A percentile compares a stretch with the other conserved stretches of the same genome.
Evolutionary conservation across 2,888 invertebrate genomes (phyloP).

Genomic region (Deroplatys truncata): DNA sequence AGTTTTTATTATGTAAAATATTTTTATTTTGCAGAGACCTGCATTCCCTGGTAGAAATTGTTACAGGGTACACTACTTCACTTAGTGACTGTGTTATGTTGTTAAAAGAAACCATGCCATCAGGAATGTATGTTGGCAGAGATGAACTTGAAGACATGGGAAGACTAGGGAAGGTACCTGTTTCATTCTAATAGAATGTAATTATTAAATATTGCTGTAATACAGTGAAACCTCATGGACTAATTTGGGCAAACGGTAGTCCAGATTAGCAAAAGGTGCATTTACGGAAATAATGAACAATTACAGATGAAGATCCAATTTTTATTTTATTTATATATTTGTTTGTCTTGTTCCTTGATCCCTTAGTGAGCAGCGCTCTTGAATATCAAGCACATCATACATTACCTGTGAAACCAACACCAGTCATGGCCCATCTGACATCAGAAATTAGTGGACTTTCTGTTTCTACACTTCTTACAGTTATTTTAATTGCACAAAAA

Average conservation of each 20-base stretch:
- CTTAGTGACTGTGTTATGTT: slow-evolving; percentile 39
- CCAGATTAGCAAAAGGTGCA: background rate
- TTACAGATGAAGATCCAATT: background rate
- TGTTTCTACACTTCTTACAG: too few species aligned
- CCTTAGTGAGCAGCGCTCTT: too few species aligned
- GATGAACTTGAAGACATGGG: slow-evolving; percentile 46
- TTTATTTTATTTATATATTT: background rate
- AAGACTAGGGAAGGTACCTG: slow-evolving; percentile 38
- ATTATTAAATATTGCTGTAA: background rate
- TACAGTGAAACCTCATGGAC: background rate
- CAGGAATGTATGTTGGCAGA: slow-evolving; percentile 46
- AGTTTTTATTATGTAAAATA: background rate
- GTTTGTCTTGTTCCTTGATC: too few species aligned
- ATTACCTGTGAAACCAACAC: too few species aligned
- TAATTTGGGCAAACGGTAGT: background rate
- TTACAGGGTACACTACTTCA: slow-evolving; percentile 33
- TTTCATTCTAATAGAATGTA: background rate
- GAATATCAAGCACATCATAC: too few species aligned
- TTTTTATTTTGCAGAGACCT: slow-evolving; percentile 41
- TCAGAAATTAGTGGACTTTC: too few species aligned
- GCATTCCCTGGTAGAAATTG: slow-evolving; percentile 46
- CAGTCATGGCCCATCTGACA: too few species aligned
- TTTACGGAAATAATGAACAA: background rate
- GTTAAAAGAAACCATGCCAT: slow-evolving; percentile 41
- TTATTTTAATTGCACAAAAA: too few species aligned